Evolutionary conservation across 2,888 invertebrate species (phyloP).

Genomic region (Cryptus armator): DNA sequence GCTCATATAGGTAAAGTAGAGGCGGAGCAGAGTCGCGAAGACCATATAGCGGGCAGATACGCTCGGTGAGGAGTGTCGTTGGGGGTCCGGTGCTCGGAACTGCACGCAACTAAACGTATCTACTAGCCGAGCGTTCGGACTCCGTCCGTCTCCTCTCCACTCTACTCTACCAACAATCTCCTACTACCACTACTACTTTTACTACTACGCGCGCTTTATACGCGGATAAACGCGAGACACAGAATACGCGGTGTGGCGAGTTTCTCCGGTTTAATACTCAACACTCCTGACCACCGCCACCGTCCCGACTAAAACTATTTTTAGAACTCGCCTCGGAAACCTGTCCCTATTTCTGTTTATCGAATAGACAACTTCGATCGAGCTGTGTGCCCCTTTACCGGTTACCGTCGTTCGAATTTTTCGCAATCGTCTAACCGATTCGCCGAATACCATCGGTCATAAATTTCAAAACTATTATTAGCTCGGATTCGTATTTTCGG

Average conservation of each 20-base stretch:
- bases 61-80: constrained; percentile 20
- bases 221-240: constrained; percentile 18
- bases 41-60: constrained; percentile 21
- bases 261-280: constrained; percentile 43
- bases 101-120: constrained; percentile 7
- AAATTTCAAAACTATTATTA: not conserved
- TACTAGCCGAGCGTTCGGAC: constrained; percentile 33
- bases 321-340: constrained; percentile 80
- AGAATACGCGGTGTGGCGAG: constrained; percentile 36
- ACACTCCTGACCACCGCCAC: constrained; percentile 34
- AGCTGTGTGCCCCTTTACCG: constrained; percentile 11
- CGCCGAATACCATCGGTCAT: not conserved
- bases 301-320: constrained; percentile 74
- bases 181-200: constrained; percentile 24
- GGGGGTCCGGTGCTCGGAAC: constrained; percentile 16
- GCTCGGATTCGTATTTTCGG: too few species aligned
- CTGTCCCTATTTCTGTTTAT: constrained; percentile 81
- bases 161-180: constrained; percentile 18
- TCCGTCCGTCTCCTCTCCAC: constrained; percentile 6
- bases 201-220: constrained; percentile 13
- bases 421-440: not conserved
- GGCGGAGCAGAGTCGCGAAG: constrained; percentile 8
- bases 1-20: not conserved
- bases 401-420: not conserved
- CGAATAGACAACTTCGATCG: constrained; percentile 53